Conservation (phyloP, 1,140 invertebrate genomes). For the Plectus sambesii region DNA sequence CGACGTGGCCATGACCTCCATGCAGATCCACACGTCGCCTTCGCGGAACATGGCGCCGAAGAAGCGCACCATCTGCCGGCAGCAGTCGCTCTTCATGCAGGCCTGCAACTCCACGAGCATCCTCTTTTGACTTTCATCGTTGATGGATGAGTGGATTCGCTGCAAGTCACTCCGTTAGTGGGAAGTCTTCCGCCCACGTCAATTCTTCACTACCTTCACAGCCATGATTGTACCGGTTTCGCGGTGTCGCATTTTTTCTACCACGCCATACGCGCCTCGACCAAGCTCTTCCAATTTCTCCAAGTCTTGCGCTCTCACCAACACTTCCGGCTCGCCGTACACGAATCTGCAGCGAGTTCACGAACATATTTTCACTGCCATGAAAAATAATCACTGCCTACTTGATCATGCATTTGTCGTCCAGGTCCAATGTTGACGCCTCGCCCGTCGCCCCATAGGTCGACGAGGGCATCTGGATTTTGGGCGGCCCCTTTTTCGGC, state of each 20-base stretch:
- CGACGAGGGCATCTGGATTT: too few relatives aligned
- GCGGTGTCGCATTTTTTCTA: conserved; percentile 88
- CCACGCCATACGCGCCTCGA: conserved; percentile 84
- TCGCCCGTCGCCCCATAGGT: too few relatives aligned
- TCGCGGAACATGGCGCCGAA: conserved; percentile 96
- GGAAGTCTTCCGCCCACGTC: conserved; percentile 3
- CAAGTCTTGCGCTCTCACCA: conserved; percentile 30
- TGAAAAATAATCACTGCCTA: conserved; percentile 17
- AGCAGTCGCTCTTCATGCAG: conserved; percentile 89
- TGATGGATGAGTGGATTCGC: conserved; percentile 79
- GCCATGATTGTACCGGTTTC: conserved; percentile 76
- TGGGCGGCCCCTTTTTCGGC: too few relatives aligned
- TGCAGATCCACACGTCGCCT: conserved; percentile 98
- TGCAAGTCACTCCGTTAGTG: conserved; percentile 40
- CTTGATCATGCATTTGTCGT: conserved; percentile 42
- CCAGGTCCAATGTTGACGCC: conserved; percentile 31
- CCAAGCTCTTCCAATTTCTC: conserved; percentile 61
- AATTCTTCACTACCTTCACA: conserved; percentile 60
- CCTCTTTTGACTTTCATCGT: conserved; percentile 84
- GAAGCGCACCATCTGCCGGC: conserved; percentile 81
- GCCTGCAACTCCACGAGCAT: conserved; percentile 92
- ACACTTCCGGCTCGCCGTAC: conserved; percentile 27
- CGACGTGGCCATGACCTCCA: conserved; percentile 99
- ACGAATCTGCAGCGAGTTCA: conserved; percentile 3
- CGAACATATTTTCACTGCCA: neutral